Evolutionary conservation across 2,888 invertebrate genomes (phyloP).

Genomic region (Drosophila tanythrix): DNA sequence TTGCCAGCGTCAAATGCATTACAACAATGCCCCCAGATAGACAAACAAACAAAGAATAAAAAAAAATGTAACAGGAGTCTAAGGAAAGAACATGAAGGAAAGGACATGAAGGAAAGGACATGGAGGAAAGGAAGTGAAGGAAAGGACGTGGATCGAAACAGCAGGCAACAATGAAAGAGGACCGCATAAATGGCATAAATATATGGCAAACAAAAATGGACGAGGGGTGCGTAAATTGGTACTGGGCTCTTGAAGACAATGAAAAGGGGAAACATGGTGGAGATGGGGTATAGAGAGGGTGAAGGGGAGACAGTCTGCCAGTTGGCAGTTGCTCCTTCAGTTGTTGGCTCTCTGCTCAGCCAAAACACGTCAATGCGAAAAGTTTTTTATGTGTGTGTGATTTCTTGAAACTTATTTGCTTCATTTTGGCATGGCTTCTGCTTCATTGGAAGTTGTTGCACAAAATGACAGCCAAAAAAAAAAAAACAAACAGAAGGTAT

Average conservation of each 20-base stretch:
- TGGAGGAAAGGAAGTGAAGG: neutral
- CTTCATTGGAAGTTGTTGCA: constrained; percentile 49
- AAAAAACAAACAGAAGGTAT: neutral
- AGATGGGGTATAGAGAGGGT: neutral
- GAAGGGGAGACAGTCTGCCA: neutral
- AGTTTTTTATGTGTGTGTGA: constrained; percentile 68
- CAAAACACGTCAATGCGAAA: constrained; percentile 78
- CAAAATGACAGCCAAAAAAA: constrained; percentile 22
- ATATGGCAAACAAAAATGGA: constrained; percentile 71
- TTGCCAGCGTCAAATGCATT: constrained; percentile 71
- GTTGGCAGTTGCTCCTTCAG: constrained; percentile 3
- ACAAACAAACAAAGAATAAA: neutral
- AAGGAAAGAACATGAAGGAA: neutral
- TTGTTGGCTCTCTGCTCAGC: constrained; percentile 35
- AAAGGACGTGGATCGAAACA: too few relatives aligned
- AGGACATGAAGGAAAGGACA: neutral
- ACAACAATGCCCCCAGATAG: constrained; percentile 49
- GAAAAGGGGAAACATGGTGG: neutral
- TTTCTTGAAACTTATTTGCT: constrained; percentile 69
- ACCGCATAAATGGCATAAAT: constrained; percentile 74
- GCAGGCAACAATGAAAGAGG: constrained; percentile 30
- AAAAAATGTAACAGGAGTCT: neutral
- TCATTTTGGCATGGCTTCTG: constrained; percentile 33
- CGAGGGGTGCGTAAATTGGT: constrained; percentile 71
- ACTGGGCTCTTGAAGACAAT: constrained; percentile 8